Evolutionary conservation across 2,888 invertebrate species (phyloP).

Genomic region (Barypeithes pellucidus): DNA sequence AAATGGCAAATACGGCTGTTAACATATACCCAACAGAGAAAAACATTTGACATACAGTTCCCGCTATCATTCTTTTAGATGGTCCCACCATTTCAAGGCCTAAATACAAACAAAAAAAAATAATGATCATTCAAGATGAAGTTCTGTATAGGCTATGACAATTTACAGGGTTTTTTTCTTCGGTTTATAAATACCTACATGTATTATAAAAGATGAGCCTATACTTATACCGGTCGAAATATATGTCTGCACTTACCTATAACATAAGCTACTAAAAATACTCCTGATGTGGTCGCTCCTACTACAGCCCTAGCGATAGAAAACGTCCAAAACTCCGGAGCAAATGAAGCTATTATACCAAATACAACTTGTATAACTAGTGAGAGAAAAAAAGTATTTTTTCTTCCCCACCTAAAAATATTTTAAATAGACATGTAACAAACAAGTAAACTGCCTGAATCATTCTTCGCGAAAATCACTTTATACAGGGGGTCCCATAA

Average conservation of each 20-base stretch:
- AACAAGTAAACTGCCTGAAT: conserved; percentile 25
- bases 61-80: conserved; percentile 78
- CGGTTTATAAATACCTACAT: too few relatives aligned
- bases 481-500: too few relatives aligned
- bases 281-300: conserved; percentile 83
- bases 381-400: conserved; percentile 82
- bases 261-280: conserved; percentile 85
- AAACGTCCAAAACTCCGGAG: conserved; percentile 81
- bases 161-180: too few relatives aligned
- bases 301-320: conserved; percentile 78
- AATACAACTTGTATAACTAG: conserved; percentile 80
- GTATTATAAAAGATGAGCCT: too few relatives aligned
- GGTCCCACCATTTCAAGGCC: conserved; percentile 83
- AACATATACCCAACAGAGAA: conserved; percentile 83
- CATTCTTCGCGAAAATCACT: too few relatives aligned
- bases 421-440: not conserved
- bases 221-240: not conserved
- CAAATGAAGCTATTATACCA: conserved; percentile 78
- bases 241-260: conserved; percentile 73
- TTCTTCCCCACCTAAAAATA: conserved; percentile 76
- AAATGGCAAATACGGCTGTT: conserved; percentile 79
- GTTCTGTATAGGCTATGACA: too few relatives aligned
- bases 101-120: too few relatives aligned
- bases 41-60: conserved; percentile 83
- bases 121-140: too few relatives aligned